Evolutionary conservation across 2,888 invertebrate species (phyloP).

Genomic region (Oasisia sp.): DNA sequence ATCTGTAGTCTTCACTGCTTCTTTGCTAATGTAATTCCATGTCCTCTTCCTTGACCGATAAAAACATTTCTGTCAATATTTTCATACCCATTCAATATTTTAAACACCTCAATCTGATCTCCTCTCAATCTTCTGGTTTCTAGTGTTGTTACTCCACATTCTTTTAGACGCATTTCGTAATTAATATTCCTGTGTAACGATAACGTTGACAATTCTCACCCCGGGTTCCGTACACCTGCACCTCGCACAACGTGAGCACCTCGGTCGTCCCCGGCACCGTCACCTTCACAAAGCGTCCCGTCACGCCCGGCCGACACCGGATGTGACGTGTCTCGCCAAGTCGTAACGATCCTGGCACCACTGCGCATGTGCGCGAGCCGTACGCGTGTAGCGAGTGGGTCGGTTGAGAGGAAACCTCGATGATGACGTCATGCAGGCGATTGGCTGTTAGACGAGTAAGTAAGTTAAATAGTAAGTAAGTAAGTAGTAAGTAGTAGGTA

Average conservation of each 20-base stretch:
- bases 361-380: conserved; percentile 1
- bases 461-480: no score
- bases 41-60: no score
- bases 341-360: background rate
- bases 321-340: conserved; percentile 5
- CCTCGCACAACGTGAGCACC: background rate
- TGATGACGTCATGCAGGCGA: background rate
- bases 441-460: background rate
- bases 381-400: background rate
- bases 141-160: no score
- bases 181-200: no score
- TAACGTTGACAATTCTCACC: background rate
- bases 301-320: background rate
- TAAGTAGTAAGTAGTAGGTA: no score
- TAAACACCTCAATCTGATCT: no score
- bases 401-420: background rate
- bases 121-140: no score
- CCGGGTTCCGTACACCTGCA: background rate
- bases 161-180: no score
- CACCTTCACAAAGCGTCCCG: conserved; percentile 2
- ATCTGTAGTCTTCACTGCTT: no score
- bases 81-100: no score
- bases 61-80: no score
- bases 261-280: background rate
- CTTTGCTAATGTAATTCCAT: no score